Percentiles rank a stretch among this genome's conserved stretches.
phyloP scores from a whole-genome alignment of 2,113 vertebrate genomes.

The Fukomys damarensis region DNA sequence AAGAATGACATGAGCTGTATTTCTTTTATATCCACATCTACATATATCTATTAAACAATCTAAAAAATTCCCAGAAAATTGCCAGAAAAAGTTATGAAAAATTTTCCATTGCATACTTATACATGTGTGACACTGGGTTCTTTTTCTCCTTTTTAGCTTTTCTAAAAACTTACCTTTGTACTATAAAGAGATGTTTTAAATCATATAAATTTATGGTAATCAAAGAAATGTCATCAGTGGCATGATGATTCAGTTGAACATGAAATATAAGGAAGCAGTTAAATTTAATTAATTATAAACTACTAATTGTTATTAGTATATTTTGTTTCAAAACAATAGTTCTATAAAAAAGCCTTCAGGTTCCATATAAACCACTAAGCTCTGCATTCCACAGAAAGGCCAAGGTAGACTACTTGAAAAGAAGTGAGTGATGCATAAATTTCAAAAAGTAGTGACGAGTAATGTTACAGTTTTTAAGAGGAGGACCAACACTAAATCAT shows the following conservation, averaged over 20 bases:
- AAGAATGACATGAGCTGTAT: neutral
- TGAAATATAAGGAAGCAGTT: neutral
- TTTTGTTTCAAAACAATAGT: neutral
- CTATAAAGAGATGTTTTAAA: neutral
- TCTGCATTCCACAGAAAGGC: neutral
- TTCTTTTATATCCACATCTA: neutral
- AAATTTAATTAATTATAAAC: neutral
- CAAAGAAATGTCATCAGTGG: neutral
- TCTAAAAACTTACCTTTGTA: neutral
- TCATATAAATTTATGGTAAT: neutral
- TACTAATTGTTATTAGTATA: neutral
- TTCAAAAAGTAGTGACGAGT: neutral
- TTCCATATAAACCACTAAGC: neutral
- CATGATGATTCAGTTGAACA: neutral
- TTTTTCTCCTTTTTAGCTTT: neutral
- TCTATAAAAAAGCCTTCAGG: neutral
- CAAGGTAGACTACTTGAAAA: neutral
- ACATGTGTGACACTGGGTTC: neutral
- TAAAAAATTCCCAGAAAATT: neutral
- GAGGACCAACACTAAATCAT: neutral
- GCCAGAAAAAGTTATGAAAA: neutral
- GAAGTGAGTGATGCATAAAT: neutral
- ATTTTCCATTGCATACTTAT: neutral
- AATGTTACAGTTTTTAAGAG: neutral
- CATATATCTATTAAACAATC: neutral